Percentiles rank a stretch among this genome's conserved stretches.
phyloP scores from a whole-genome alignment of 2,888 invertebrate genomes.

The Ditula angustiorana region DNA sequence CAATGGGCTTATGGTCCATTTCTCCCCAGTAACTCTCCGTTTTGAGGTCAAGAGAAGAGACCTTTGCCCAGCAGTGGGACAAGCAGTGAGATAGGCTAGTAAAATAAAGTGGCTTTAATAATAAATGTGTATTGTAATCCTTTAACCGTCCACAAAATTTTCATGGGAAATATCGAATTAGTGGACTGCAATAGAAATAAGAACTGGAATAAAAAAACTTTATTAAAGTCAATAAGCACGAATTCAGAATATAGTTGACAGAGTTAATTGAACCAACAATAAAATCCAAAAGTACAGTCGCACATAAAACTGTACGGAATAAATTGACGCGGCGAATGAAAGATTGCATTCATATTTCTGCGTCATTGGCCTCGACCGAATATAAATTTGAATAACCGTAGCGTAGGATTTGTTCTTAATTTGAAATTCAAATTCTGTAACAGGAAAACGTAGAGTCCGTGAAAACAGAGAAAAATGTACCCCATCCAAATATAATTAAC shows the following conservation, averaged over 20 bases:
- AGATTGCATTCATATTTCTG: slow-evolving; percentile 75
- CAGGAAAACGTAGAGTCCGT: slow-evolving; percentile 69
- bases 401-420: slow-evolving; percentile 72
- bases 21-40: too few relatives aligned
- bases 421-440: slow-evolving; percentile 76
- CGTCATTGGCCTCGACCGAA: slow-evolving; percentile 72
- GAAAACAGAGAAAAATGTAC: slow-evolving; percentile 72
- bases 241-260: background rate
- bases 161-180: too few relatives aligned
- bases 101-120: too few relatives aligned
- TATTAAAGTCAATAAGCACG: too few relatives aligned
- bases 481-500: slow-evolving; percentile 74
- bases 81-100: too few relatives aligned
- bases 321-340: slow-evolving; percentile 68
- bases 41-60: too few relatives aligned
- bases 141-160: too few relatives aligned
- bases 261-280: background rate
- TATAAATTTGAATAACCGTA: slow-evolving; percentile 74
- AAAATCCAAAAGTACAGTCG: slow-evolving; percentile 46
- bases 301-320: slow-evolving; percentile 61
- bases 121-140: too few relatives aligned
- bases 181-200: too few relatives aligned
- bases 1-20: too few relatives aligned
- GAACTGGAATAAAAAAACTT: too few relatives aligned
- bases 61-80: too few relatives aligned